Evolutionary conservation across 2,113 vertebrate species (phyloP).

Genomic region (Muntiacus muntjak): DNA sequence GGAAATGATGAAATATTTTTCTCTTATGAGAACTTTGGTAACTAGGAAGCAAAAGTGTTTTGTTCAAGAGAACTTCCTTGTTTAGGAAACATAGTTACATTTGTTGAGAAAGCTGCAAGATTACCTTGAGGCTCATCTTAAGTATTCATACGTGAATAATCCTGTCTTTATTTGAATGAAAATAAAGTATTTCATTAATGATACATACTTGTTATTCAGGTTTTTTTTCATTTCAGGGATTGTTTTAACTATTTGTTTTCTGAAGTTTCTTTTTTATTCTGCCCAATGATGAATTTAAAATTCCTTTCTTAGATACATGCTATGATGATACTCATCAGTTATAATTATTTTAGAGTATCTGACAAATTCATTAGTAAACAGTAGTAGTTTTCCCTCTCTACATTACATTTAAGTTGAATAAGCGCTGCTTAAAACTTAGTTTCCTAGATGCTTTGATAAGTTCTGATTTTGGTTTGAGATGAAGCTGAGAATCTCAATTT

Average conservation of each 20-base stretch:
- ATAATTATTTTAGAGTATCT: not conserved
- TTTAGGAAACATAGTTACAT: slow-evolving; percentile 44
- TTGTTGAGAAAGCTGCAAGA: slow-evolving; percentile 49
- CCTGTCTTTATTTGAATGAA: not conserved
- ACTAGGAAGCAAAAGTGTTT: slow-evolving; percentile 59
- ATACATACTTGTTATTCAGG: not conserved
- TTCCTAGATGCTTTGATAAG: not conserved
- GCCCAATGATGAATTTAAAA: not conserved
- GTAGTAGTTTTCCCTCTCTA: not conserved
- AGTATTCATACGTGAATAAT: slow-evolving; percentile 32
- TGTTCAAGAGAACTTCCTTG: slow-evolving; percentile 55
- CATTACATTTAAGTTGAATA: not conserved
- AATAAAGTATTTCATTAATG: slow-evolving; percentile 3
- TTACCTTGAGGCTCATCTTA: slow-evolving; percentile 21
- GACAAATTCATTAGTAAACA: not conserved
- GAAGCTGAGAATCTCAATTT: not conserved
- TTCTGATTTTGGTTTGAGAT: not conserved
- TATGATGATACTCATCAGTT: not conserved
- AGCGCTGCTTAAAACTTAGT: not conserved
- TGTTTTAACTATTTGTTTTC: not conserved
- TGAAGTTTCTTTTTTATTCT: slow-evolving; percentile 21
- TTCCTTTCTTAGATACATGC: not conserved
- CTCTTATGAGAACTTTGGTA: slow-evolving; percentile 43
- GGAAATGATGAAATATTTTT: slow-evolving; percentile 51
- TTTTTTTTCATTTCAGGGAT: slow-evolving; percentile 11